Conservation (phyloP, 2,888 invertebrate species). For the Tryphoninae sp. region DNA sequence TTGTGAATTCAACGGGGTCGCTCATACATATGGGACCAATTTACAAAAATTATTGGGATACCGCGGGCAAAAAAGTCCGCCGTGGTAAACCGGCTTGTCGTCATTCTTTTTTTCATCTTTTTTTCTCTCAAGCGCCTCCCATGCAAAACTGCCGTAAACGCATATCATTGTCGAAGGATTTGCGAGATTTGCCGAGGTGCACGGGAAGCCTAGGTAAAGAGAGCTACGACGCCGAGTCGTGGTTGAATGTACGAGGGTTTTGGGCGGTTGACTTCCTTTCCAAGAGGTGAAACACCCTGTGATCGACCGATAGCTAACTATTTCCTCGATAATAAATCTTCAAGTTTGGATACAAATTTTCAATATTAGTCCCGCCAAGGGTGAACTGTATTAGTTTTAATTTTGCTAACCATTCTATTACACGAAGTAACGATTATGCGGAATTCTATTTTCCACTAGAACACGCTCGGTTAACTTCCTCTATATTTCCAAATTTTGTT, state of each 20-base stretch:
- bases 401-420: too few relatives aligned
- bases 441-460: neutral
- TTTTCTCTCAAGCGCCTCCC: constrained; percentile 27
- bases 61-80: constrained; percentile 62
- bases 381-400: too few relatives aligned
- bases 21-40: constrained; percentile 77
- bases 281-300: too few relatives aligned
- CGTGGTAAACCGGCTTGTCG: constrained; percentile 27
- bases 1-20: constrained; percentile 72
- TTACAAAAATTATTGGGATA: constrained; percentile 77
- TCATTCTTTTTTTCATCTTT: constrained; percentile 3
- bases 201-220: constrained; percentile 15
- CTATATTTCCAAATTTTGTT: neutral
- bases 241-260: neutral
- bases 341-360: neutral
- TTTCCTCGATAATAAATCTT: constrained; percentile 5
- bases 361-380: too few relatives aligned
- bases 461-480: neutral
- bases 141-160: constrained; percentile 65
- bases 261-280: too few relatives aligned
- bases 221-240: neutral
- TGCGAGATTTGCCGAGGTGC: constrained; percentile 67
- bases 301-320: constrained; percentile 14
- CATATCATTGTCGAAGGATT: constrained; percentile 74
- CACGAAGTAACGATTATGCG: neutral